phyloP scores from a whole-genome alignment of 2,113 vertebrate genomes.

The Lasiurus cinereus region DNA sequence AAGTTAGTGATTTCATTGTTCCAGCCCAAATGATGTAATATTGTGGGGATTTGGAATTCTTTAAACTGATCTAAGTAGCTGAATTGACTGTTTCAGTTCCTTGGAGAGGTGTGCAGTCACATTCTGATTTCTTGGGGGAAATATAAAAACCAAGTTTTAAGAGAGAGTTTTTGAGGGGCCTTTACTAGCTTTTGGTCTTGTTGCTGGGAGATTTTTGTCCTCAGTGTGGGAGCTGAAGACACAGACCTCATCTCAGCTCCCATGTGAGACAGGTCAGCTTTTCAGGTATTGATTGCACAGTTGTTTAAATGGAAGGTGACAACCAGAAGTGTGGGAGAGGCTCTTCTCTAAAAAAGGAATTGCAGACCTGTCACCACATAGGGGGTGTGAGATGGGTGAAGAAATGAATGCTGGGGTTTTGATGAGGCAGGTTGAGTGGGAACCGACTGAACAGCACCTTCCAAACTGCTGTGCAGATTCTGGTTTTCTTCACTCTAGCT shows the following conservation, averaged over 20 bases:
- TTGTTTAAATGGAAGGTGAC: background rate
- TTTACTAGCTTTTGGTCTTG: background rate
- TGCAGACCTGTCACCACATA: background rate
- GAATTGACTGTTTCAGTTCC: background rate
- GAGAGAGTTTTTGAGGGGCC: background rate
- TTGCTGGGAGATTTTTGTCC: background rate
- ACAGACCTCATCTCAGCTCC: background rate
- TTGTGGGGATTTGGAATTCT: background rate
- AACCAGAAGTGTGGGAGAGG: background rate
- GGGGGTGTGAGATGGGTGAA: background rate
- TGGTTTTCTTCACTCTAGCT: background rate
- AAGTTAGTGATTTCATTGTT: constrained; percentile 10
- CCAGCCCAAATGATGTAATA: constrained; percentile 26
- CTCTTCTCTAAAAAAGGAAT: background rate
- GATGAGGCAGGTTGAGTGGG: background rate
- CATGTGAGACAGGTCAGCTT: background rate
- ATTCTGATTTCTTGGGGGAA: background rate
- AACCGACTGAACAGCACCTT: background rate
- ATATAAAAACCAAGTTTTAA: background rate
- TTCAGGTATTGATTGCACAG: background rate
- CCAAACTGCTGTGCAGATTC: background rate
- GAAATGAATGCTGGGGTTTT: background rate
- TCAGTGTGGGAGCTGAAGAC: background rate
- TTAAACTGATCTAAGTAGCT: constrained; percentile 25
- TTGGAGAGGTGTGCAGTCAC: background rate